Base-by-base conservation (phyloP, 2,888 invertebrate species). In the Lissonota sp. region DNA sequence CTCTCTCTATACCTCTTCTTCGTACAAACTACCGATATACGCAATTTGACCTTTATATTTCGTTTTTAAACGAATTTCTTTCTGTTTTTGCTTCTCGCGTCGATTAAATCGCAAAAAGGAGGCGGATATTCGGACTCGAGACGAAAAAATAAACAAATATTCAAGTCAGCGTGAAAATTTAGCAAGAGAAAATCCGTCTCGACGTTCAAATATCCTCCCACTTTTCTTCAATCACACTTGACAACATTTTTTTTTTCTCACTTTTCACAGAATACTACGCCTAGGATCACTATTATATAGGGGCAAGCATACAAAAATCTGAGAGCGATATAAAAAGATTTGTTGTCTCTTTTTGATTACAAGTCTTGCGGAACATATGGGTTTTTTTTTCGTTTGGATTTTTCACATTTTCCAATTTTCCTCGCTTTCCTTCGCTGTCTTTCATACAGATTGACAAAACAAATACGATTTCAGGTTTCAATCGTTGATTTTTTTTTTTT, bases 291-390 rank as follows among this genome's bases (percentile, higher is more conserved):
- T 77, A 77, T 26, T 26, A 63, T 53, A 73, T 62, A 75, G 60
- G 80, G 80, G 72, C 80, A 87, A 86, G 87, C 86, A 83, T 87
- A 87, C 84, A 85, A 85, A 87, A 87, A 75, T 87, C 80, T 72
- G 69, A 84, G 80, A 84, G 80, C 82, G 81, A 84, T 83, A 86
- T 83, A 84, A 87, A 86, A 85, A 86, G 85, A 26, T 26, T 26
- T 26, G 26, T 86, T 83, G 78, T 76, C 37, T 73, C 46, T 71
- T 84, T 82, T 80, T 84, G 81, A 80, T 85, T 83, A 79, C 78
- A 79, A 82, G 73, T 83, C 60, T 60, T 71, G 75, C 73, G 80
- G 78, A 75, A 80, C 71, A 71, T 78, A n/a, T 26, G 26, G 26
- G 26, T 26, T 26, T 26, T 26, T 26, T 1, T 58, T 66, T 74